Percentiles rank a stretch among this genome's conserved stretches.
phyloP scores from a whole-genome alignment of 1,140 invertebrate species.

The Lepidurus couesii region DNA sequence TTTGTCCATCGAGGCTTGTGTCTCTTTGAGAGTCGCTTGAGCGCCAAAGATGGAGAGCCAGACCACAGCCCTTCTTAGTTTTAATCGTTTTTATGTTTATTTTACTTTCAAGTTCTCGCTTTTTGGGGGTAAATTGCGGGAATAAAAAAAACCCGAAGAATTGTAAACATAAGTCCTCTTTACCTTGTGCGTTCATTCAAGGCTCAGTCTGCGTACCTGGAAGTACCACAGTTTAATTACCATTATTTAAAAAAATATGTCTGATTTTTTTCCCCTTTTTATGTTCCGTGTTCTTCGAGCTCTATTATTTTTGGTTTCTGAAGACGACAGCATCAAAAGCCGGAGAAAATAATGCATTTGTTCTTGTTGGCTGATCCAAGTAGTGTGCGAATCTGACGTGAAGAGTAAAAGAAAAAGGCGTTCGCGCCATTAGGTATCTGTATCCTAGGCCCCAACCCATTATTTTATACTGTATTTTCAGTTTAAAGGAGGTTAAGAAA shows the following conservation, averaged over 20 bases:
- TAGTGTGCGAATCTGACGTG: not conserved
- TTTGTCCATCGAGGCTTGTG: constrained; percentile 81
- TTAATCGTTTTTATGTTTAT: not conserved
- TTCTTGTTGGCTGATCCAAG: constrained; percentile 7
- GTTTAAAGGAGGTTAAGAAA: not conserved
- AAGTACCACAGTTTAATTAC: not conserved
- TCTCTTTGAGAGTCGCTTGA: constrained; percentile 54
- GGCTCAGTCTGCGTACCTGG: constrained; percentile 16
- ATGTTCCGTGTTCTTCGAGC: not conserved
- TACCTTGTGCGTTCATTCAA: not conserved
- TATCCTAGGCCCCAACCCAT: no score
- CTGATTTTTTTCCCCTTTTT: not conserved
- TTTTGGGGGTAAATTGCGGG: no score
- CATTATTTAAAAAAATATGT: not conserved
- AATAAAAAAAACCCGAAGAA: no score
- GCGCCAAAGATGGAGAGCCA: not conserved
- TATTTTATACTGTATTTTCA: not conserved
- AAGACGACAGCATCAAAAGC: not conserved
- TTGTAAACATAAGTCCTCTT: no score
- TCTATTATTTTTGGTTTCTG: not conserved
- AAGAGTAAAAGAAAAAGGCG: not conserved
- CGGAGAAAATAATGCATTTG: not conserved
- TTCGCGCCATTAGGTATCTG: no score
- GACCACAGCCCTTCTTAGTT: constrained; percentile 1
- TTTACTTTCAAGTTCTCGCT: not conserved